Evolutionary conservation across 2,113 vertebrate species (phyloP), one percentile per base, ranked within the genome.

Genomic region (Actinemys pallida): DNA sequence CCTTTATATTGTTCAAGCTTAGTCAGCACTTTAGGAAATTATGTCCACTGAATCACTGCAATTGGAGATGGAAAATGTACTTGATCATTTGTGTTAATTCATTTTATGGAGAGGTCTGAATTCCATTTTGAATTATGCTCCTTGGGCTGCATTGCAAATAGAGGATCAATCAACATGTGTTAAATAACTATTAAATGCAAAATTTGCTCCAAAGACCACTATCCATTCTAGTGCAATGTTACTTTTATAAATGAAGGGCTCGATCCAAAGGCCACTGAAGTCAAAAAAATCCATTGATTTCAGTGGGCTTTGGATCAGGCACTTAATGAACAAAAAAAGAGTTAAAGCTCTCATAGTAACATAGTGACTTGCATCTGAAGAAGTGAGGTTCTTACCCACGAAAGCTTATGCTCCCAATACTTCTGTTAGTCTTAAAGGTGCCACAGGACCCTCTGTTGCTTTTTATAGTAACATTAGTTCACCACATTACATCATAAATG

Each of bases 111-210:
- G 14, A n/a, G n/a, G 8, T 19, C 35, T n/a, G 65, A 86, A 81
- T 4, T 72, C 2, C 49, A 57, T 90, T 92, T 85, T 90, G 13
- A 90, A 87, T 62, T 3, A 69, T 10, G 56, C 0, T 57, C 92
- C 85, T 2, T 25, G 87, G 45, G n/a, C 65, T 72, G 88, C 39
- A 87, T 31, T 49, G 22, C 13, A 91, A 88, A 5, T 1, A 42
- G 79, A 81, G 11, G 83, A 17, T 5, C 78, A 8, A 5, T 83
- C 22, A 79, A 35, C 81, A 92, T 89, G n/a, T 90, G n/a, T 79
- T 81, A 92, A 92, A 79, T 65, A 92, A 59, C 17, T 87, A 92
- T 89, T 92, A 92, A 88, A 93, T 76, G 4, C 4, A 86, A 95
- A 94, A 24, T 84, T 81, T 29, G 17, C 84, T 83, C 87, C 53